Conservation (phyloP, 2,888 invertebrate genomes). For the Drosophila conformis region DNA sequence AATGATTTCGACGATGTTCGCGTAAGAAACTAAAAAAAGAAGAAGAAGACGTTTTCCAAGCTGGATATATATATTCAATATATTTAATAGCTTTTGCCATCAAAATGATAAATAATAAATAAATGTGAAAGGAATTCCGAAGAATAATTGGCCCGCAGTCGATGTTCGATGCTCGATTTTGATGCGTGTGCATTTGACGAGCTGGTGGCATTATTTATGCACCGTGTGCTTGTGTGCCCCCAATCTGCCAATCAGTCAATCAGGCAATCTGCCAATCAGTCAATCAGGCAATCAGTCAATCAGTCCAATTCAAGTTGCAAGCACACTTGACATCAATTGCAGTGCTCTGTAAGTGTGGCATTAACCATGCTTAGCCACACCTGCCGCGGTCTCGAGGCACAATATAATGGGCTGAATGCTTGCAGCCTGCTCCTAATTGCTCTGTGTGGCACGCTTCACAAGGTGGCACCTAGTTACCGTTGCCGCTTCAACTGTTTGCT, state of each 20-base stretch:
- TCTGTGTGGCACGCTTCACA: not conserved
- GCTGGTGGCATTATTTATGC: not conserved
- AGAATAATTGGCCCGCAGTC: not conserved
- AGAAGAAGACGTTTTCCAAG: not conserved
- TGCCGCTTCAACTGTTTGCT: not conserved
- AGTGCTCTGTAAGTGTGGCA: slow-evolving; percentile 40
- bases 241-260: too few relatives aligned
- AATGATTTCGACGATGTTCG: not conserved
- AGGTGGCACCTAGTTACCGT: not conserved
- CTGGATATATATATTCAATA: not conserved
- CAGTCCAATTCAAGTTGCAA: not conserved
- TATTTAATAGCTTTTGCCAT: not conserved
- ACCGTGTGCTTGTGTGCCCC: not conserved
- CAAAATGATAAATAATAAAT: not conserved
- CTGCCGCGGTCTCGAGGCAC: not conserved
- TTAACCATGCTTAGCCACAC: slow-evolving; percentile 28
- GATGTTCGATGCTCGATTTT: not conserved
- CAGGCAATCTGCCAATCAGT: too few relatives aligned
- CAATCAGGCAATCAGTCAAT: not conserved
- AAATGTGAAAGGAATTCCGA: not conserved
- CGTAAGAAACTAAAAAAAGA: not conserved
- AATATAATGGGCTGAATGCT: not conserved
- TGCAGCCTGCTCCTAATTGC: not conserved
- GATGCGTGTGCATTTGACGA: not conserved
- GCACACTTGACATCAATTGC: slow-evolving; percentile 16